phyloP scores from a whole-genome alignment of 1,140 invertebrate species.

The Plodia interpunctella region DNA sequence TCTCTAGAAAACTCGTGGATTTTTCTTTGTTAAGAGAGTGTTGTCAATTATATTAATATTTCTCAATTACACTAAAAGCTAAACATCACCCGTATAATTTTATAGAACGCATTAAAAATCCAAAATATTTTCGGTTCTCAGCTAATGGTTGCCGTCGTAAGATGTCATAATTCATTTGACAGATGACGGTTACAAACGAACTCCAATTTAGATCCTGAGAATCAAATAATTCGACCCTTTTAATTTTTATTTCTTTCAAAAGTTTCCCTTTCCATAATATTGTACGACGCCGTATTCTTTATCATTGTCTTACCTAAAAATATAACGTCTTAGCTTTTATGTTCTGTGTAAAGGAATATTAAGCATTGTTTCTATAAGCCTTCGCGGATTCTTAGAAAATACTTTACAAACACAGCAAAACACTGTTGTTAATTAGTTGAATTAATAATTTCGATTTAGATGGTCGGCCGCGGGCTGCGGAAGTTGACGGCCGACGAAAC shows the following conservation, averaged over 20 bases:
- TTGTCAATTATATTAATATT: not conserved
- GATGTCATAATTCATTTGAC: constrained; percentile 37
- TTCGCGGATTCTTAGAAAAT: not conserved
- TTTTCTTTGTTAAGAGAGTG: not conserved
- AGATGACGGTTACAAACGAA: constrained; percentile 32
- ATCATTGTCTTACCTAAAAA: constrained; percentile 10
- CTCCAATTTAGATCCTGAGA: constrained; percentile 26
- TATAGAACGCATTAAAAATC: constrained; percentile 20
- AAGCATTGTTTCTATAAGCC: constrained; percentile 1
- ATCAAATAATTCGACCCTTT: constrained; percentile 30
- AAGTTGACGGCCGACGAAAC: constrained; percentile 25
- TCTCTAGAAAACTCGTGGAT: not conserved
- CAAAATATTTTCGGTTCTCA: constrained; percentile 29
- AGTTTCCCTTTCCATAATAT: constrained; percentile 3
- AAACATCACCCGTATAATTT: not conserved
- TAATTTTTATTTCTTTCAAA: constrained; percentile 27
- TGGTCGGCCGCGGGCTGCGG: constrained; percentile 17
- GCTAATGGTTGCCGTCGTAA: constrained; percentile 33
- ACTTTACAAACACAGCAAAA: constrained; percentile 22
- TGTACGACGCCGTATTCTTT: not conserved
- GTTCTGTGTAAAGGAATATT: constrained; percentile 2
- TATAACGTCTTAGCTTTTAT: not conserved
- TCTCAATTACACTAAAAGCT: no score
- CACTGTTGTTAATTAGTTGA: constrained; percentile 46
- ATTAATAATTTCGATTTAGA: constrained; percentile 41